A percentile compares a stretch with the other conserved stretches of the same genome.
phyloP scores from a whole-genome alignment of 53 echinoderm and acorn worm species.

The Paelopatides confundens region DNA sequence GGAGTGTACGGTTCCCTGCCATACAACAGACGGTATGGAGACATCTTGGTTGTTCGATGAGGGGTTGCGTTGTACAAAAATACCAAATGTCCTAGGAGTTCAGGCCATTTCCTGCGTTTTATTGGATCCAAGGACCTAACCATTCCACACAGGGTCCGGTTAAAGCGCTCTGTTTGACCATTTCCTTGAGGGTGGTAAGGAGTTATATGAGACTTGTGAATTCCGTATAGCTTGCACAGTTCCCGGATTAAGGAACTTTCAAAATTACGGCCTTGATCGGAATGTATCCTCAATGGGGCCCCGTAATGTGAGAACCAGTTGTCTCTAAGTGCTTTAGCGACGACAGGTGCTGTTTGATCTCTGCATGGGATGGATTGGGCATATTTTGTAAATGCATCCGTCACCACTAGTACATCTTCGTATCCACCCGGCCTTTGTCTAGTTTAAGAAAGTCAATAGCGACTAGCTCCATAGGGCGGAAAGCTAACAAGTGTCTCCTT shows the following conservation, averaged over 20 bases:
- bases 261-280: constrained; percentile 69
- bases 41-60: constrained; percentile 44
- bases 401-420: constrained; percentile 71
- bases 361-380: no score
- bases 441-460: constrained; percentile 71
- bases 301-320: constrained; percentile 73
- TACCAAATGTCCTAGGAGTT: no score
- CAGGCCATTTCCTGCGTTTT: constrained; percentile 64
- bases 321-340: no score
- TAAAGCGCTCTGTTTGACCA: no score
- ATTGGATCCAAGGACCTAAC: constrained; percentile 56
- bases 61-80: no score
- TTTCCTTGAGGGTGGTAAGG: constrained; percentile 49
- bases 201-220: constrained; percentile 39
- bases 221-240: constrained; percentile 26
- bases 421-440: constrained; percentile 60
- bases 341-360: no score
- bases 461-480: constrained; percentile 60
- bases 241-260: no score
- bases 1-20: no score
- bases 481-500: constrained; percentile 58
- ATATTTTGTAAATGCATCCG: no score
- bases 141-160: constrained; percentile 49
- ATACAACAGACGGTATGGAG: constrained; percentile 70
- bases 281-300: constrained; percentile 54